Evolutionary conservation across 2,888 invertebrate genomes (phyloP).

Genomic region (Heteromyza rotundicornis): DNA sequence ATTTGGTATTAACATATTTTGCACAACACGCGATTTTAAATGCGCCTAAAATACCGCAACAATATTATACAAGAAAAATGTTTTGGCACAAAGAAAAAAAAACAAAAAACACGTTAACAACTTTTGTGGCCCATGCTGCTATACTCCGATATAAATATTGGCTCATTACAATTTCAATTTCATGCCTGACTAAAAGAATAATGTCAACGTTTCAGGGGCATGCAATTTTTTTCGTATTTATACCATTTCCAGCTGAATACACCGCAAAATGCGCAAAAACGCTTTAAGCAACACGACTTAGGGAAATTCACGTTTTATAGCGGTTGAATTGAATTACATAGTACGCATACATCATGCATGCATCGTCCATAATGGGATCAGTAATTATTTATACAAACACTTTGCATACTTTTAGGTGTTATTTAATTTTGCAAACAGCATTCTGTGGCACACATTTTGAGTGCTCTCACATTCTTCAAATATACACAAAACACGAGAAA

Average conservation of each 20-base stretch:
- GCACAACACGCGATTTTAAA: too few relatives aligned
- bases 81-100: too few relatives aligned
- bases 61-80: neutral
- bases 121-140: neutral
- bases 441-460: too few relatives aligned
- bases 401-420: neutral
- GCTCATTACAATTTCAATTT: slow-evolving; percentile 24
- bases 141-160: neutral
- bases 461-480: too few relatives aligned
- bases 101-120: neutral
- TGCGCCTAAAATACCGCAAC: neutral
- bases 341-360: neutral
- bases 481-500: too few relatives aligned
- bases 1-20: too few relatives aligned
- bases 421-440: too few relatives aligned
- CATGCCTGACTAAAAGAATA: slow-evolving; percentile 24
- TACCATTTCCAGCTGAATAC: neutral
- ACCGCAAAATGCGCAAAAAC: neutral
- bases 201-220: slow-evolving; percentile 21
- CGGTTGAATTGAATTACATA: neutral
- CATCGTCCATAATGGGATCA: neutral
- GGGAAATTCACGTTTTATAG: neutral
- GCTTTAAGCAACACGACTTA: neutral
- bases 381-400: too few relatives aligned
- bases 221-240: neutral